Base-by-base conservation (phyloP, 1,140 invertebrate genomes). In the Brachionus rubens region DNA sequence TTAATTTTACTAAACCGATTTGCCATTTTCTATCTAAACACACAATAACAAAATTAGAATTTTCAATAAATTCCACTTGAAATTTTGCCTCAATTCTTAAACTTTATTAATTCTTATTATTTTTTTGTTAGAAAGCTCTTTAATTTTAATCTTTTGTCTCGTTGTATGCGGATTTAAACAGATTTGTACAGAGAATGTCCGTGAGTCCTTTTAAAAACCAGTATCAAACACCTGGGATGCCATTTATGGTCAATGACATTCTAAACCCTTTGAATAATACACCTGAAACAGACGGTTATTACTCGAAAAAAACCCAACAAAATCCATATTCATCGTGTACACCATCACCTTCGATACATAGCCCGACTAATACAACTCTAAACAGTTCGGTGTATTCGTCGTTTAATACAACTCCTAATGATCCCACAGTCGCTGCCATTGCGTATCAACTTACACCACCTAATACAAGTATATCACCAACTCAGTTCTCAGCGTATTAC, bases 241-340 rank as follows among this genome's bases (percentile, higher is more conserved):
- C 59, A 28, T 65, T 65, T 24, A 65, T 65, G 59, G 59, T 65
- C 24, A 65, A 21, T 36, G 59, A 65, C 40, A 65, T 65, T 21
- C 59, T 65, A 21, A 65, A 65, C 19, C 59, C 59, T 19, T 12
- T 14, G n/a, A n/a, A n/a, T 16, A 36, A 36, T 36, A 46, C 9
- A 14, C 4, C 5, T 14, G 59, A 65, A 10, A 26, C 59, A 3
- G 59, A 65, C 10, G 10, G 4, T 21, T 65, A 65, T 26, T 65
- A 43, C 24, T 7, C 4, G 5, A 65, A 46, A 26, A 41, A 65
- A 24, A 65, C 19, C 3, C 2, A 5, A 41, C 33, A 65, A 24
- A 46, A 65, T 41, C 21, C 59, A 3, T 41, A 65, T 21, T 65
- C 59, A 19, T 65, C 59, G 7, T 43, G 59, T 24, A 65, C 59